Evolutionary conservation across 2,113 vertebrate genomes (phyloP).

Genomic region (Silurus glanis): DNA sequence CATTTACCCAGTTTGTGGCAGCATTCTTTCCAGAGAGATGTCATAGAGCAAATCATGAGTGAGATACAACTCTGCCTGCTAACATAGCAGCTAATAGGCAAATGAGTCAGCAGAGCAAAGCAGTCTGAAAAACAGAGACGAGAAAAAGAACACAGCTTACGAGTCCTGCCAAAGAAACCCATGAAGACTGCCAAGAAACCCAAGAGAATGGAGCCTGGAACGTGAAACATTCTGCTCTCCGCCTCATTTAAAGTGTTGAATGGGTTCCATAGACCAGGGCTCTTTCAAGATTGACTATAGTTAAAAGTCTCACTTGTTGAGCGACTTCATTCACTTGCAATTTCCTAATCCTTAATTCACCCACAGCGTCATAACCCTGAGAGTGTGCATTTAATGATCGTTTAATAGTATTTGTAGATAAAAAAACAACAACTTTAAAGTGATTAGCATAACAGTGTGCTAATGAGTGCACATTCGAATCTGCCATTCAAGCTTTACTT

Average conservation of each 20-base stretch:
- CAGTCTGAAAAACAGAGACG: constrained; percentile 38
- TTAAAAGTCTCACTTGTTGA: constrained; percentile 18
- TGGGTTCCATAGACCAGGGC: constrained; percentile 32
- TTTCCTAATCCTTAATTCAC: background rate
- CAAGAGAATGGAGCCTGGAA: constrained; percentile 40
- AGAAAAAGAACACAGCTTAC: constrained; percentile 22
- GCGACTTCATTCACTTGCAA: constrained; percentile 3
- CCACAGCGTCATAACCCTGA: background rate
- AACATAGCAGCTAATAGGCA: constrained; percentile 54
- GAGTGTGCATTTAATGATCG: background rate
- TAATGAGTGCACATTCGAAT: background rate
- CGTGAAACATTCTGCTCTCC: constrained; percentile 37
- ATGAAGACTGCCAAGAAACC: constrained; percentile 48
- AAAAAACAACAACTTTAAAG: too few relatives aligned
- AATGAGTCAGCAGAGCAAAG: constrained; percentile 52
- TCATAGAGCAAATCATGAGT: constrained; percentile 59
- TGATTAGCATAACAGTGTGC: background rate
- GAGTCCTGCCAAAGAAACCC: constrained; percentile 17
- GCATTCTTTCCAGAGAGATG: constrained; percentile 65
- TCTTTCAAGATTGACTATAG: constrained; percentile 41
- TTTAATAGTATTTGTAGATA: background rate
- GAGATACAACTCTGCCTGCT: constrained; percentile 45
- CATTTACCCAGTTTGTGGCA: constrained; percentile 52
- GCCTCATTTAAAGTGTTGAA: constrained; percentile 18
- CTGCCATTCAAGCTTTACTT: background rate